Percentiles rank a stretch among this genome's conserved stretches.
phyloP scores from a whole-genome alignment of 2,888 invertebrate genomes.

The Lochmaea capreae region DNA sequence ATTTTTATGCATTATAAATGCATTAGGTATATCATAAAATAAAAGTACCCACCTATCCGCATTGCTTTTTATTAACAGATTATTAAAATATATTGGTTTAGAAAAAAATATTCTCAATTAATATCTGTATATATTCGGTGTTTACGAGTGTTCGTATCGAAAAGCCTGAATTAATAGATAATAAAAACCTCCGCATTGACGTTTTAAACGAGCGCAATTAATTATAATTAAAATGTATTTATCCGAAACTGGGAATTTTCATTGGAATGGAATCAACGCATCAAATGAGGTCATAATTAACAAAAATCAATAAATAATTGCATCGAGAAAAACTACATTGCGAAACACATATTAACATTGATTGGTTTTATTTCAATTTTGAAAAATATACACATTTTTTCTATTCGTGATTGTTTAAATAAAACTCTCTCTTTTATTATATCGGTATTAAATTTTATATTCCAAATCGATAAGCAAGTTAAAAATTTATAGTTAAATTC shows the following conservation, averaged over 20 bases:
- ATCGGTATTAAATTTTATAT: too few species aligned
- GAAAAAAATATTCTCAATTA: background rate
- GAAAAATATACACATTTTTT: background rate
- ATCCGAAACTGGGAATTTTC: constrained; percentile 1
- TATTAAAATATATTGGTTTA: background rate
- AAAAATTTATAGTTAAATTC: too few species aligned
- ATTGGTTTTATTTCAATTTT: background rate
- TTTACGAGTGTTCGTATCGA: background rate
- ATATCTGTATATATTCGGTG: background rate
- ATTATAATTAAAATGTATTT: constrained; percentile 7
- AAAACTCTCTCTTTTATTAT: too few species aligned
- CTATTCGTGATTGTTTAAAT: too few species aligned
- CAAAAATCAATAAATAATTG: background rate
- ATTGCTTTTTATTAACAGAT: background rate
- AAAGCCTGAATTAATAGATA: constrained; percentile 5
- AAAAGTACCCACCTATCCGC: too few species aligned
- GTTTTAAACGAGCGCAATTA: background rate
- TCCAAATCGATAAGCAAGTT: too few species aligned
- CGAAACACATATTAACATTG: background rate
- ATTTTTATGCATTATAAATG: too few species aligned
- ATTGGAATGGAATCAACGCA: background rate
- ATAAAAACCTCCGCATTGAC: background rate
- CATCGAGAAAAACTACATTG: background rate
- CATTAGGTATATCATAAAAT: too few species aligned
- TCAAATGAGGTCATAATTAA: constrained; percentile 4